Conservation (phyloP, 1,140 invertebrate genomes). For the Pomacea maculata region DNA sequence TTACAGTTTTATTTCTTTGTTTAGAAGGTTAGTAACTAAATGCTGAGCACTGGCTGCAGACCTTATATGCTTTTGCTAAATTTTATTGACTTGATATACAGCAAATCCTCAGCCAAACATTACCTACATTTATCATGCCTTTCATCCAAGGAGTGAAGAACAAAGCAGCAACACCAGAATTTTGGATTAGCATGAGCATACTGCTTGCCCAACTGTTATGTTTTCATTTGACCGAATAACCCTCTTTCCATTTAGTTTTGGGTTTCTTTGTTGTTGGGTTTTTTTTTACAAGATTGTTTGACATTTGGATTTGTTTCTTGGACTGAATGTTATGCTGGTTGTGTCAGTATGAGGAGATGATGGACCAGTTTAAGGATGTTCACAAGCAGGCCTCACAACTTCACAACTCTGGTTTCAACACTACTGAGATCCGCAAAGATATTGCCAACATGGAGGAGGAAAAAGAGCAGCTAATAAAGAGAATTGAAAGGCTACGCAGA, state of each 20-base stretch:
- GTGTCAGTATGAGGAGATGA: conserved; percentile 77
- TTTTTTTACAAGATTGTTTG: neutral
- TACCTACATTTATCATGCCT: no score
- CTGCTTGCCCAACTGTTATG: no score
- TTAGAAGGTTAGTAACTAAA: no score
- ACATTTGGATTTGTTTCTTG: neutral
- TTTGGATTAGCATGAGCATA: no score
- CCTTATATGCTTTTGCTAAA: no score
- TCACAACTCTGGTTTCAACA: conserved; percentile 72
- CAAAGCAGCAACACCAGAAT: no score
- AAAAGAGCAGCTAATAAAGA: conserved; percentile 77
- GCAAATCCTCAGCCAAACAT: no score
- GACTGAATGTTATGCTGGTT: conserved; percentile 1
- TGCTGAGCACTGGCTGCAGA: no score
- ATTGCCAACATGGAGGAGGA: conserved; percentile 87
- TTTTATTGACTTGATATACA: no score
- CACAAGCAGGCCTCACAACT: conserved; percentile 79
- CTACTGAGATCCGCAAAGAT: conserved; percentile 72
- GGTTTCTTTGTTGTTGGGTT: neutral
- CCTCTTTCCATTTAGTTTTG: no score
- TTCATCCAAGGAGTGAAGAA: no score
- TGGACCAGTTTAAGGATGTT: conserved; percentile 83
- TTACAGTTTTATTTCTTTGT: neutral
- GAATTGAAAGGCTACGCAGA: conserved; percentile 77
- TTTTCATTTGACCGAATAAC: no score